A percentile compares a stretch with the other conserved stretches of the same genome.
Evolutionary conservation across 2,797 vertebrate species (phyloP).

Genomic region (Channa striata): DNA sequence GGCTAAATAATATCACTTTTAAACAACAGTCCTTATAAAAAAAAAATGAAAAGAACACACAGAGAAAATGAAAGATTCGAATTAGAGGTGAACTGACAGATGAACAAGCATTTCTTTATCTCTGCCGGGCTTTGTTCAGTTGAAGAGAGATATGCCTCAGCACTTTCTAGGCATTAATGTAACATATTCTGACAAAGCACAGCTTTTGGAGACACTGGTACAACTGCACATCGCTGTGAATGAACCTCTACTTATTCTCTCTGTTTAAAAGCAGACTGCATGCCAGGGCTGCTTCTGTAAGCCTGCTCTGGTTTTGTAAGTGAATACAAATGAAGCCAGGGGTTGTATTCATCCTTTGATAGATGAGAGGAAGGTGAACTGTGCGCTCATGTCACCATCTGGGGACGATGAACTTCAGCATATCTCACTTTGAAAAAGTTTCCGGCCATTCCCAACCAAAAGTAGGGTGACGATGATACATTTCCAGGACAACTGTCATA

Average conservation of each 20-base stretch:
- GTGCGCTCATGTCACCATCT: conserved; percentile 69
- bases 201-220: conserved; percentile 43
- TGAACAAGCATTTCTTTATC: conserved; percentile 21
- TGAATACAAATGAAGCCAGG: conserved; percentile 73
- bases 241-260: conserved; percentile 39
- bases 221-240: conserved; percentile 47
- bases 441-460: conserved; percentile 50
- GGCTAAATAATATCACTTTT: conserved; percentile 30
- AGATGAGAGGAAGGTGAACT: conserved; percentile 76
- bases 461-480: conserved; percentile 75
- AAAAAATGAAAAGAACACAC: not conserved
- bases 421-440: conserved; percentile 71
- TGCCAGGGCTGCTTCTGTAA: conserved; percentile 43
- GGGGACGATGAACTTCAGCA: conserved; percentile 70
- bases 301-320: conserved; percentile 63
- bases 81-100: conserved; percentile 28
- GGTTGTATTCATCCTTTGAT: conserved; percentile 71
- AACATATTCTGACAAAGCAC: conserved; percentile 52
- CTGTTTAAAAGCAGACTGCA: conserved; percentile 41
- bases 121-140: conserved; percentile 29
- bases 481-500: conserved; percentile 66
- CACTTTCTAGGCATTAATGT: conserved; percentile 42
- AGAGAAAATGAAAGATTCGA: conserved; percentile 19
- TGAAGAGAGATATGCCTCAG: conserved; percentile 31
- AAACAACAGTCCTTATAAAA: not conserved